Percentiles rank a stretch among this genome's conserved stretches.
These are phyloP conservation scores for Ramphastos sulfuratus DNA, from an alignment of 2,113 vertebrate species.

Conservation along the genomic window DNA sequence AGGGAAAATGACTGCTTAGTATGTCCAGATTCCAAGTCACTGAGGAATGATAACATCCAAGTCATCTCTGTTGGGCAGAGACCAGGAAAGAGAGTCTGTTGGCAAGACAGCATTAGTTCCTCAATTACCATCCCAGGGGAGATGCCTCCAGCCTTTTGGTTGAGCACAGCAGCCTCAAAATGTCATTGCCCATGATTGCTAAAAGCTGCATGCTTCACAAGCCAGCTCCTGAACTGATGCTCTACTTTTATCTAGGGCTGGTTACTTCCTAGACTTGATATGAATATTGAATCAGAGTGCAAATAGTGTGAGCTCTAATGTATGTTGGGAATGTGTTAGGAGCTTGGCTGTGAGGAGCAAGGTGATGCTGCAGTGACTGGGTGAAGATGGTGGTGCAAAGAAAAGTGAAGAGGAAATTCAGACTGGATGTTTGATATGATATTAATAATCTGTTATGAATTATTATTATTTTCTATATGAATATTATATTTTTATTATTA, in stretches of 20 bases:
- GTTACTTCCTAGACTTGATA: neutral
- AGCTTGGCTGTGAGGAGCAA: neutral
- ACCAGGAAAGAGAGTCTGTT: neutral
- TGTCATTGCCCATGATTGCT: neutral
- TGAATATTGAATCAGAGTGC: neutral
- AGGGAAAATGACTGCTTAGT: neutral
- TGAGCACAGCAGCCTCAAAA: neutral
- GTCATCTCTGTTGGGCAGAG: neutral
- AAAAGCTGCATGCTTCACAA: neutral
- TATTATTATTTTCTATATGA: too few species aligned
- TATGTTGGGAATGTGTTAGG: neutral
- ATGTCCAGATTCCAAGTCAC: neutral
- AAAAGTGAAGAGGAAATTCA: neutral
- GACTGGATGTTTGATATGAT: too few species aligned
- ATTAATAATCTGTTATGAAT: too few species aligned
- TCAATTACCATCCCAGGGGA: neutral
- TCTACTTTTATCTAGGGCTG: neutral
- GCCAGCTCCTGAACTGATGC: neutral
- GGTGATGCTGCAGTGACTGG: neutral
- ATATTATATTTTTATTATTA: too few species aligned
- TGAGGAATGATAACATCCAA: neutral
- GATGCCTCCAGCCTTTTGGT: neutral
- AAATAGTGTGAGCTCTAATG: neutral
- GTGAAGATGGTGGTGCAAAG: neutral
- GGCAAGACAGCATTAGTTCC: neutral